A percentile compares a stretch with the other conserved stretches of the same genome.
Conservation (phyloP, 2,113 vertebrate species). For the Hemibagrus wyckioides region DNA sequence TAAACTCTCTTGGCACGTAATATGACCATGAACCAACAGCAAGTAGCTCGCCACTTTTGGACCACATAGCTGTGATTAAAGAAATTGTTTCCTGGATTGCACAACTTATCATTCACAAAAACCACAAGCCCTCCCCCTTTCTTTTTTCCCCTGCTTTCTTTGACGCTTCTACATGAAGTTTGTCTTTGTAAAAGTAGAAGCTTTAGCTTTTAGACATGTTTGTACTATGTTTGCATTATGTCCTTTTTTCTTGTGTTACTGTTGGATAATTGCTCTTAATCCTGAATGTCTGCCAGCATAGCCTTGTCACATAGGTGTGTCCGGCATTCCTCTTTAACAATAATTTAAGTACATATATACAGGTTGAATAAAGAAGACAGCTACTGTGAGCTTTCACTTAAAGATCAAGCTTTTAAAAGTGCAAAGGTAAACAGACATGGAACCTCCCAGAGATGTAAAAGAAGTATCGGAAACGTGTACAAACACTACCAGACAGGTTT, state of each 20-base stretch:
- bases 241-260: slow-evolving; percentile 9
- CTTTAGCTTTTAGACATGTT: slow-evolving; percentile 1
- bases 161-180: not conserved
- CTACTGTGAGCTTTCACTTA: not conserved
- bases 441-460: not conserved
- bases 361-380: slow-evolving; percentile 16
- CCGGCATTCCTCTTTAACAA: slow-evolving; percentile 40
- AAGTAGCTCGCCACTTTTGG: not conserved
- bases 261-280: slow-evolving; percentile 23
- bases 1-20: not conserved
- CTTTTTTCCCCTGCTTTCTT: not conserved
- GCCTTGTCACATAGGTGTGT: slow-evolving; percentile 40
- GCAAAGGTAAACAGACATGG: slow-evolving; percentile 1
- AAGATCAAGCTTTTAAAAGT: slow-evolving; percentile 11
- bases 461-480: slow-evolving; percentile 10
- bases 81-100: not conserved
- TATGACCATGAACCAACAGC: not conserved
- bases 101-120: slow-evolving; percentile 5
- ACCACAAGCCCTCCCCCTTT: not conserved
- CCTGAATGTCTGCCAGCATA: slow-evolving; percentile 32
- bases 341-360: slow-evolving; percentile 20
- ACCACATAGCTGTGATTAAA: not conserved
- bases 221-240: not conserved
- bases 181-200: not conserved
- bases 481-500: slow-evolving; percentile 14